These are phyloP conservation scores for Phasianus colchicus DNA, from an alignment of 2,113 vertebrate genomes.

Conservation along the genomic window DNA sequence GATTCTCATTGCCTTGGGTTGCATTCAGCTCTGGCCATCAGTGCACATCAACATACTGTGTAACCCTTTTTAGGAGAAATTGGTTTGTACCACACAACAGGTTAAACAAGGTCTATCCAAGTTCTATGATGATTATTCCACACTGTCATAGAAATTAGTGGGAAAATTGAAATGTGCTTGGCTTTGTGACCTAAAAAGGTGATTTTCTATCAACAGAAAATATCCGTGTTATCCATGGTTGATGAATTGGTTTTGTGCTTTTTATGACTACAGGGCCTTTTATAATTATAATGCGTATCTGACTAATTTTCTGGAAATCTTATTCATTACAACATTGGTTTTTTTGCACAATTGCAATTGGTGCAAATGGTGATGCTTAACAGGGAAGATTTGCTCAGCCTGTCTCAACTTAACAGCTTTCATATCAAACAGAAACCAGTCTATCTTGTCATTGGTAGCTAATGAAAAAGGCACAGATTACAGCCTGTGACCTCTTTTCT, in stretches of 20 bases:
- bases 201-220: neutral
- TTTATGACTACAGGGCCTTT: neutral
- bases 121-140: neutral
- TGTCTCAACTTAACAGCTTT: constrained; percentile 22
- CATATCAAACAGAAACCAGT: neutral
- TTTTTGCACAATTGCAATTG: constrained; percentile 15
- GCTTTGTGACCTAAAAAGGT: neutral
- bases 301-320: constrained; percentile 20
- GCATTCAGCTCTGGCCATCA: neutral
- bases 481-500: constrained; percentile 22
- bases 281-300: neutral
- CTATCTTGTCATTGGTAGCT: neutral
- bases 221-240: neutral
- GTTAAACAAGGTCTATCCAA: neutral
- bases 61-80: neutral
- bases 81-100: neutral
- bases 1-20: neutral
- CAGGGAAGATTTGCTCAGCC: neutral
- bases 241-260: neutral
- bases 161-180: neutral
- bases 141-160: neutral
- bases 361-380: constrained; percentile 1
- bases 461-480: neutral
- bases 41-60: neutral
- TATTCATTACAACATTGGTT: neutral